Evolutionary conservation across 2,113 vertebrate species (phyloP), one percentile per base, ranked within the genome.

Genomic region (Manacus vitellinus): DNA sequence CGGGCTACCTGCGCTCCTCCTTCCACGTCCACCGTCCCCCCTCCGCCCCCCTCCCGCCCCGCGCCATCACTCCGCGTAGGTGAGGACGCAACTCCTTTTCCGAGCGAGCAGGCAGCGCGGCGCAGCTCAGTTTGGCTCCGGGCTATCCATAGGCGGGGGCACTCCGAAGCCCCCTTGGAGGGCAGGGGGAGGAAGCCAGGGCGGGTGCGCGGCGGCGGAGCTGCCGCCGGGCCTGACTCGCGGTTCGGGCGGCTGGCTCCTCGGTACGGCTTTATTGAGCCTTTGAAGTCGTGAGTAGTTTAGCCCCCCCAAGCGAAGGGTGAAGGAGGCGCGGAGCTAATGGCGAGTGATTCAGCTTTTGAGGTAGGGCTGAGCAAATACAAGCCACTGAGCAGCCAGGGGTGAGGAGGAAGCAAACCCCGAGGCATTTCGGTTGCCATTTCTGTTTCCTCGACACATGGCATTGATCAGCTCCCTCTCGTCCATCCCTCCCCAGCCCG

Each of bases 341-440:
- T 79, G 75, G 90, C 81, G 39, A 96, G 90, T 91, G 94, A 97
- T 94, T 94, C 85, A 77, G 73, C 77, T 95, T 96, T 94, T 92
- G 94, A 96, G 94, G 81, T 61, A 89, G 68, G 84, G 62, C 74
- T 28, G 7, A 43, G 49, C 56, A 68, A 91, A 52, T 10, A 66
- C 77, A 61, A 92, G 65, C 61, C 44, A 10, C 54, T 12, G 58
- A 80, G 66, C 66, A 70, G 82, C 66, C 58, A 75, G 51, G 74
- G 55, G 44, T 28, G 44, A 75, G 71, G 25, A 43, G 6, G n/a
- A 73, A 61, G 15, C 59, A 65, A 81, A 44, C 22, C 72, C 49
- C 24, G 47, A 85, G 63, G 86, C 87, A 63, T 62, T 96, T 85
- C 59, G 6, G 85, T 84, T 89, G 73, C 63, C 67, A 91, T 88